A percentile compares a stretch with the other conserved stretches of the same genome.
phyloP scores from a whole-genome alignment of 2,113 vertebrate species.

The Hippocampus guttulatus region DNA sequence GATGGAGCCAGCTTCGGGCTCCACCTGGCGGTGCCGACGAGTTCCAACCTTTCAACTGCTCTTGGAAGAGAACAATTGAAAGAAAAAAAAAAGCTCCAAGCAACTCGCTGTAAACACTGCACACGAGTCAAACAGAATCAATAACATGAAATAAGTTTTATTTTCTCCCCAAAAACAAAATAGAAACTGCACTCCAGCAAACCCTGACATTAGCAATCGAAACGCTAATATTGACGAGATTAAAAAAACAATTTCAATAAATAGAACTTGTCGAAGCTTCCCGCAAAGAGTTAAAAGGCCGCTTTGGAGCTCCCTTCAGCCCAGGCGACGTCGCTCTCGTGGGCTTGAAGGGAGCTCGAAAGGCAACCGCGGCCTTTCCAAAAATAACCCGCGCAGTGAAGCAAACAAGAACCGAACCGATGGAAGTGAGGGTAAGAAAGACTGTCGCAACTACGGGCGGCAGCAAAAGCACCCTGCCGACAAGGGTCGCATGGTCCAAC shows the following conservation, averaged over 20 bases:
- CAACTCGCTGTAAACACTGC: not conserved
- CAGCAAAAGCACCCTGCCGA: not conserved
- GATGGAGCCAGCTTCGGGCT: not conserved
- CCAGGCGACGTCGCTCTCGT: not conserved
- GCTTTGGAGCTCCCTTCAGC: not conserved
- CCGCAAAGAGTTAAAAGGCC: conserved; percentile 25
- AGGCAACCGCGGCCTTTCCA: not conserved
- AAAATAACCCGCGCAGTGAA: conserved; percentile 6
- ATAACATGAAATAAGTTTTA: conserved; percentile 52
- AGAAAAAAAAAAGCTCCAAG: not conserved
- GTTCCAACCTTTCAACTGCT: not conserved
- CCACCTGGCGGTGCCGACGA: not conserved
- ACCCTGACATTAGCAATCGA: conserved; percentile 57
- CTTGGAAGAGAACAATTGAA: not conserved
- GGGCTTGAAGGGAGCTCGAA: not conserved
- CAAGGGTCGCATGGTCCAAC: not conserved
- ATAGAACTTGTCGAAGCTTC: conserved; percentile 61
- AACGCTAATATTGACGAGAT: conserved; percentile 75
- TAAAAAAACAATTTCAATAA: conserved; percentile 69
- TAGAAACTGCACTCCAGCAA: conserved; percentile 61
- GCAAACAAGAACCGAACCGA: conserved; percentile 4
- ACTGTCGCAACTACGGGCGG: conserved; percentile 36
- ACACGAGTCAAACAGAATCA: not conserved
- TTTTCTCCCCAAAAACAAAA: conserved; percentile 49
- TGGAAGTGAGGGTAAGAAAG: not conserved